Percentiles rank a stretch among this genome's conserved stretches.
Conservation (phyloP, 2,113 vertebrate species). For the Hystrix cristata region DNA sequence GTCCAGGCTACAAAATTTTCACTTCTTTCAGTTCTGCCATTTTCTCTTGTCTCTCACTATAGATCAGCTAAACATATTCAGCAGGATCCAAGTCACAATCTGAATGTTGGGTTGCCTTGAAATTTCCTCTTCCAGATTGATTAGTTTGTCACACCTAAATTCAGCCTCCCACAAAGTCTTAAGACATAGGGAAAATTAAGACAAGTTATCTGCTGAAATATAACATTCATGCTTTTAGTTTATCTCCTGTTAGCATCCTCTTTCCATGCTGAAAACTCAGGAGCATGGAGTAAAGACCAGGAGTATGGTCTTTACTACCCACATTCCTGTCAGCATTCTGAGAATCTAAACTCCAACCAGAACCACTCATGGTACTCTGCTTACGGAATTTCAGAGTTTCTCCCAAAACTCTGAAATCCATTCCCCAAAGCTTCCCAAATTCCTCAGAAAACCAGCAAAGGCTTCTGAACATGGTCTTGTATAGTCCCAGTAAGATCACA, state of each 20-base stretch:
- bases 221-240: not conserved
- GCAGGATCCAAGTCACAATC: not conserved
- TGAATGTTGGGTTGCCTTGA: not conserved
- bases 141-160: not conserved
- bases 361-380: not conserved
- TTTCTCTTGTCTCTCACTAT: too few species aligned
- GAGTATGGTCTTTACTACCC: not conserved
- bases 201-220: not conserved
- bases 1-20: not conserved
- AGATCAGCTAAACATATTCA: too few species aligned
- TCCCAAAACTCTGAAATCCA: not conserved
- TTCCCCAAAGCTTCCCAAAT: not conserved
- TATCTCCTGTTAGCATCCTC: not conserved
- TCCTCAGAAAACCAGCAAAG: not conserved
- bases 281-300: too few species aligned
- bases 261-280: not conserved
- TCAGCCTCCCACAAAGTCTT: not conserved
- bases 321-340: not conserved
- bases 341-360: not conserved
- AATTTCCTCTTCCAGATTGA: not conserved
- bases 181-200: not conserved
- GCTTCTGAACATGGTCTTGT: not conserved
- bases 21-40: not conserved
- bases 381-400: not conserved
- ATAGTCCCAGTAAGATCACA: not conserved